Evolutionary conservation across 2,797 vertebrate genomes (phyloP), one percentile per base, ranked within the genome.

Genomic region (Diplodus puntazzo): DNA sequence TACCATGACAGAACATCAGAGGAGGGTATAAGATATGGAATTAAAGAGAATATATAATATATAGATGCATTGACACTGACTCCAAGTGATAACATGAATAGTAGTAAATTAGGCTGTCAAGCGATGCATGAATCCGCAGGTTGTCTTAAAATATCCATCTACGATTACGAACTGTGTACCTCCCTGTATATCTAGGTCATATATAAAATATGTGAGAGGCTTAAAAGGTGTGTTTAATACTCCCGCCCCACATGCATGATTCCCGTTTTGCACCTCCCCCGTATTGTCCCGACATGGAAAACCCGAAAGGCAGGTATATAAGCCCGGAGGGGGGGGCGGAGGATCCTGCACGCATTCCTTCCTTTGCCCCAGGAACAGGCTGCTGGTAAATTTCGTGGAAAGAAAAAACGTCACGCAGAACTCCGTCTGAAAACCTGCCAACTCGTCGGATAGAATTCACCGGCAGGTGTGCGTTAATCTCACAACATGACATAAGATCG

Each of bases 291-390:
- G 34, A n/a, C 23, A 25, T 1, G 0, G 39, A 27, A 27, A 78
- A 83, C 79, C 75, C n/a, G 82, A 67, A 13, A 75, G 74, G 77
- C 90, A 81, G 88, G 87, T 88, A 79, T 18, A 57, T 30, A 66
- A 76, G 59, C 60, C 74, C 12, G 63, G 20, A 39, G 60, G 39
- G 49, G 39, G 49, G 60, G 45, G 70, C 14, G 48, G 49, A 17
- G 69, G 30, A 79, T 61, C 61, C 50, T 25, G 23, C 39, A 13
- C 34, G 60, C 60, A 67, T 75, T 77, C 78, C 50, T 77, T 12
- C 12, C 11, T 17, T 54, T 23, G 1, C 1, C 21, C 25, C 45
- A 4, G 50, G 27, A 68, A 59, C 39, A 13, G 23, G 10, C 45
- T 58, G n/a, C 66, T 55, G 39, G 13, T 54, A 1, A 50, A 25